Conservation (phyloP, 2,888 invertebrate genomes). For the Branchipolynoe longqiensis region DNA sequence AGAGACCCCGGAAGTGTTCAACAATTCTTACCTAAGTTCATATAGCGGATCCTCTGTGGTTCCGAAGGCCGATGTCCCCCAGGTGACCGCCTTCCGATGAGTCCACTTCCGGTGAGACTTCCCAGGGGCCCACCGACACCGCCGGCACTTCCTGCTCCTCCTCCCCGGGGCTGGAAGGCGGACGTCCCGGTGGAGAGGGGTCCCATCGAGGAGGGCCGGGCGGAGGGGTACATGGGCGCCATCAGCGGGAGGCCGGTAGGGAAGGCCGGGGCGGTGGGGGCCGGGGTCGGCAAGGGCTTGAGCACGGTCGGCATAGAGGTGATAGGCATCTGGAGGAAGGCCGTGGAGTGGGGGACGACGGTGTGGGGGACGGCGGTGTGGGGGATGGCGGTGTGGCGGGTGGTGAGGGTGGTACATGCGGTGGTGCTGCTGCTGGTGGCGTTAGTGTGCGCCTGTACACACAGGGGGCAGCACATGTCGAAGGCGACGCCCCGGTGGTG, state of each 20-base stretch:
- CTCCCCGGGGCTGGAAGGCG: slow-evolving; percentile 44
- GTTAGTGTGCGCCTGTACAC: slow-evolving; percentile 71
- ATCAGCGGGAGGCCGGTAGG: slow-evolving; percentile 6
- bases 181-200: slow-evolving; percentile 13
- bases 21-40: slow-evolving; percentile 57
- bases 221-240: slow-evolving; percentile 9
- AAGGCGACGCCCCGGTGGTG: slow-evolving; percentile 25
- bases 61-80: background rate
- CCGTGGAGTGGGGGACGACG: slow-evolving; percentile 58
- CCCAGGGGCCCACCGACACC: slow-evolving; percentile 19
- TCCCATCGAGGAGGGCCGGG: background rate
- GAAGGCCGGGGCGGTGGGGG: background rate
- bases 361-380: slow-evolving; percentile 54
- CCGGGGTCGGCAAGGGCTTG: slow-evolving; percentile 9
- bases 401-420: slow-evolving; percentile 59
- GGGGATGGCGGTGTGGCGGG: slow-evolving; percentile 59
- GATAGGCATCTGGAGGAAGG: too few species aligned
- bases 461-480: slow-evolving; percentile 74
- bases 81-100: too few species aligned
- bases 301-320: background rate
- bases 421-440: background rate
- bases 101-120: too few species aligned
- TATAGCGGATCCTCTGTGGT: slow-evolving; percentile 35
- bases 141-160: background rate
- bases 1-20: too few species aligned